Percentiles rank a stretch among this genome's conserved stretches.
Conservation (phyloP, 2,888 invertebrate genomes). For the Schrankia costaestrigalis region DNA sequence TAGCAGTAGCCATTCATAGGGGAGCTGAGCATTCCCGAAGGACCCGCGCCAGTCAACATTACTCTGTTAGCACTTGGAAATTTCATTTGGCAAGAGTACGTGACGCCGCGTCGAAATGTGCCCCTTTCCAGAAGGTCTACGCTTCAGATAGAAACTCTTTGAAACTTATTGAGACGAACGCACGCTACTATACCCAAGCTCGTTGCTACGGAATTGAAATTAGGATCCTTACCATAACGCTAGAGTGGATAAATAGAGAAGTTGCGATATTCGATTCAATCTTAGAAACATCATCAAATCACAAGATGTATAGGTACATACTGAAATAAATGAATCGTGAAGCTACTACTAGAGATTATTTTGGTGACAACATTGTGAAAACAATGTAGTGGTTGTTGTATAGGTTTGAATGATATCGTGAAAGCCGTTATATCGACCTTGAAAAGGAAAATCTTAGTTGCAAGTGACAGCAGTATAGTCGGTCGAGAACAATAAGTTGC, state of each 20-base stretch:
- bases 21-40: conserved; percentile 41
- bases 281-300: conserved; percentile 38
- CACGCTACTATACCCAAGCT: conserved; percentile 51
- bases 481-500: conserved; percentile 56
- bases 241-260: conserved; percentile 58
- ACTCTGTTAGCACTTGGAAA: conserved; percentile 62
- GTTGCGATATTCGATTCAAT: conserved; percentile 54
- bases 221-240: conserved; percentile 52
- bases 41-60: conserved; percentile 41
- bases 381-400: too few relatives aligned
- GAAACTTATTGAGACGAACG: conserved; percentile 56
- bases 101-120: conserved; percentile 64
- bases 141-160: conserved; percentile 56
- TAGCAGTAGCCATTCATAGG: conserved; percentile 43
- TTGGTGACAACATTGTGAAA: too few relatives aligned
- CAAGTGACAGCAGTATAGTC: conserved; percentile 42
- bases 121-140: conserved; percentile 52
- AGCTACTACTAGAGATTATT: too few relatives aligned
- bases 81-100: conserved; percentile 73
- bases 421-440: not conserved
- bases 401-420: too few relatives aligned
- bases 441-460: conserved; percentile 43
- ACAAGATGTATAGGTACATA: conserved; percentile 27
- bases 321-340: conserved; percentile 34
- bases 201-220: conserved; percentile 70